Base-by-base conservation (phyloP, 2,888 invertebrate genomes). In the Selenia dentaria region DNA sequence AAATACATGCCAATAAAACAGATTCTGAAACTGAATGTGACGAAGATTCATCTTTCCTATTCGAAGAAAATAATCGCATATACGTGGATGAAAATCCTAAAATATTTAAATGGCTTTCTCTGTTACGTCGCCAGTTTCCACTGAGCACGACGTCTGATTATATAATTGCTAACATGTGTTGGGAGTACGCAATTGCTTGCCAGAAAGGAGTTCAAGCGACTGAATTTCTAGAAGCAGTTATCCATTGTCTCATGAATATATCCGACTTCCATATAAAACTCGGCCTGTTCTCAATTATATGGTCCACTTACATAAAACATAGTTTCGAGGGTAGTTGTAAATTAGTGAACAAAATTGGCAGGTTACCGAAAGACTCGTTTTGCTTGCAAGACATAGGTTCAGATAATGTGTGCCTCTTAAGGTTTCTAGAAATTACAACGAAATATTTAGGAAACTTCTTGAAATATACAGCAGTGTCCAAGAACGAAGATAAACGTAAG, bases 171-270 rank as follows among this genome's bases (percentile, higher is more conserved):
- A 97, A 98, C 74, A 94, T 98, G 92, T 94, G 95, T 57, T 98
- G 98, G 98, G 98, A 98, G 77, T 97, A 96, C 74, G 94, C 96
- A 39, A 93, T 96, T 57, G 92, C 93, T 37, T 98, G 98, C 98
- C 95, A 96, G 70, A 96, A 95, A 75, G 93, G 95, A 57, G 92
- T 94, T 50, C 91, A 93, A 29, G 91, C 92, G 53, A 85, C 95
- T 3, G 87, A 92, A 8, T 91, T 93, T 61, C 89, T 98, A 20
- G 92, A 93, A 54, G 93, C 95, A n/a, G 94, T 96, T 0, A 67
- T 97, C 3, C 87, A 86, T 37, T 96, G 95, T 70, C 83, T 97
- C 34, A 89, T 91, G 38, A 88, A 92, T 54, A 93, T 96, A 65
- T 92, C 93, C 9, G 93, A 94, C 76, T 83, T 92, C 18, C 92